Conservation (phyloP, 1,140 invertebrate genomes). For the Lordiphosa collinella region DNA sequence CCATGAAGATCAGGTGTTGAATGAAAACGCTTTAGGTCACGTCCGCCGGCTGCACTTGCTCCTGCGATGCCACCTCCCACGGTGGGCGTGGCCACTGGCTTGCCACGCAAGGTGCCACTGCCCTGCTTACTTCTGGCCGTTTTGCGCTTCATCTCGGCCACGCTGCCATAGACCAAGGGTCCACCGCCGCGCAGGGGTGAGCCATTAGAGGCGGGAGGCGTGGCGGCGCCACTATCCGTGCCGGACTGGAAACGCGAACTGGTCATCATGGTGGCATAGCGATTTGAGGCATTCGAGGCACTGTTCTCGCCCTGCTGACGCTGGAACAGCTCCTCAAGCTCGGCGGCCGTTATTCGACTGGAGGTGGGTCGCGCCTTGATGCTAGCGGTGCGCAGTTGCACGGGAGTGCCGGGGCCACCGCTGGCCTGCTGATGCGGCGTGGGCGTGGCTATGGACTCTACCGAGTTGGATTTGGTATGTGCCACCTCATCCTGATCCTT, state of each 20-base stretch:
- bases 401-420: constrained; percentile 81
- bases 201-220: constrained; percentile 81
- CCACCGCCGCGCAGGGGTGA: constrained; percentile 83
- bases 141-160: constrained; percentile 95
- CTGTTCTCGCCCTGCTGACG: constrained; percentile 83
- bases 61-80: constrained; percentile 31
- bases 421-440: constrained; percentile 54
- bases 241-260: constrained; percentile 87
- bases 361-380: constrained; percentile 92
- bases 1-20: constrained; percentile 89
- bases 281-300: constrained; percentile 52
- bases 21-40: constrained; percentile 89
- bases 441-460: constrained; percentile 85
- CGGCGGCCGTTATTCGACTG: constrained; percentile 91
- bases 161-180: constrained; percentile 91
- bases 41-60: constrained; percentile 31
- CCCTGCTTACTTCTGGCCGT: constrained; percentile 80
- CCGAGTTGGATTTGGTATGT: constrained; percentile 87
- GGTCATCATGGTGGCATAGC: constrained; percentile 84
- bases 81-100: constrained; percentile 79
- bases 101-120: constrained; percentile 70
- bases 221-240: constrained; percentile 80
- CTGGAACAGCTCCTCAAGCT: constrained; percentile 94
- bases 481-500: constrained; percentile 80
- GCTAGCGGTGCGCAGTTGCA: constrained; percentile 90